A percentile compares a stretch with the other conserved stretches of the same genome.
Evolutionary conservation across 1,140 invertebrate species (phyloP).

Genomic region (Panonychus citri): DNA sequence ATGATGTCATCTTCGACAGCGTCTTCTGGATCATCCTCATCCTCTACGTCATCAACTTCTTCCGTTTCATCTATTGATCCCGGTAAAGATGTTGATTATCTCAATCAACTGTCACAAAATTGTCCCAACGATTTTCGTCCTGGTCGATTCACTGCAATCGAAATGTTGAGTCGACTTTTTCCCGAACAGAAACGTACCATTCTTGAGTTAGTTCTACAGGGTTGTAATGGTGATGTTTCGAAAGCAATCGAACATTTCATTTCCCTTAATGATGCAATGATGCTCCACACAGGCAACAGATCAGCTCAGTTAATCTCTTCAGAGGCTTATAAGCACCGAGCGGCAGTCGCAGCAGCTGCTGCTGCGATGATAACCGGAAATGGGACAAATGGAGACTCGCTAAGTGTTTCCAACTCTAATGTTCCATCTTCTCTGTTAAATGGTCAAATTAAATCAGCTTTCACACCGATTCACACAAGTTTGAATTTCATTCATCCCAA

Average conservation of each 20-base stretch:
- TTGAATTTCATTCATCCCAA: neutral
- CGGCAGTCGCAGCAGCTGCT: neutral
- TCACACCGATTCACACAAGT: slow-evolving; percentile 2
- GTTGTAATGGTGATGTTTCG: slow-evolving; percentile 60
- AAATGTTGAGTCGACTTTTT: slow-evolving; percentile 61
- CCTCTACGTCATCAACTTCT: neutral
- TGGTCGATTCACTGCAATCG: slow-evolving; percentile 37
- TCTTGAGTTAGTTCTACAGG: slow-evolving; percentile 56
- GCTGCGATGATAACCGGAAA: neutral
- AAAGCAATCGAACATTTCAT: slow-evolving; percentile 46
- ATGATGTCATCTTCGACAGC: too few relatives aligned
- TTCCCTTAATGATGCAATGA: slow-evolving; percentile 15
- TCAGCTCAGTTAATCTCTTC: neutral
- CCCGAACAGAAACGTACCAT: slow-evolving; percentile 58
- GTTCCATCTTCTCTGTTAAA: neutral
- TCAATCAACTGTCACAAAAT: neutral
- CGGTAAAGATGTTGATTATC: neutral
- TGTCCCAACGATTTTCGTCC: slow-evolving; percentile 11
- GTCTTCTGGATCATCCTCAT: neutral
- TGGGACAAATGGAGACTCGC: neutral
- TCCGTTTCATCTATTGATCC: neutral
- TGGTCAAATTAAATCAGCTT: slow-evolving; percentile 3
- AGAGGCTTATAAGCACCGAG: neutral
- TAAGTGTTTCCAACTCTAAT: neutral
- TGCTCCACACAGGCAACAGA: neutral